Evolutionary conservation across 2,888 invertebrate species (phyloP).

Genomic region (Agonopterix heracliana): DNA sequence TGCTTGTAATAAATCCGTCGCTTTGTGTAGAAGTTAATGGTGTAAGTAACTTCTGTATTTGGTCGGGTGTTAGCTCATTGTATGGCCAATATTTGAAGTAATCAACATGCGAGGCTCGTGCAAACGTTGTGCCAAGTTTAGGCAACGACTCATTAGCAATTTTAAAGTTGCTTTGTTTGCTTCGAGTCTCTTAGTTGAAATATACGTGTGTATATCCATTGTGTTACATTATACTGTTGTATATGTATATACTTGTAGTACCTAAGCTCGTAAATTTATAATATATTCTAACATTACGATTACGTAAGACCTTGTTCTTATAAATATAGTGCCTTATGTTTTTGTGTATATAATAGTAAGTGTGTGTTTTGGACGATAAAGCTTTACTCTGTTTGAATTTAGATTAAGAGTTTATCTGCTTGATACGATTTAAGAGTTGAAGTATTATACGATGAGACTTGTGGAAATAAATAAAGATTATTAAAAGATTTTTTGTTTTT

Average conservation of each 20-base stretch:
- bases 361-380: background rate
- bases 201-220: conserved; percentile 35
- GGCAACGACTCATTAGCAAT: conserved; percentile 61
- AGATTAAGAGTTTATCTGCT: no score
- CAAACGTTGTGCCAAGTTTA: conserved; percentile 51
- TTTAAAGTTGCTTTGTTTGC: conserved; percentile 59
- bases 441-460: no score
- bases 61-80: conserved; percentile 22
- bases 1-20: conserved; percentile 1
- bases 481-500: no score
- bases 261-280: background rate
- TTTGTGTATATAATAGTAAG: background rate
- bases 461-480: no score
- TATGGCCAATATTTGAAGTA: conserved; percentile 33
- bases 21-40: background rate
- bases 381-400: no score
- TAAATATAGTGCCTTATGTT: background rate
- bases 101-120: conserved; percentile 51
- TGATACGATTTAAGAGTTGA: no score
- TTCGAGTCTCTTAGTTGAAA: conserved; percentile 25
- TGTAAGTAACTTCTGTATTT: conserved; percentile 14
- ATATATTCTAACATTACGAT: background rate
- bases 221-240: conserved; percentile 12
- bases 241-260: background rate
- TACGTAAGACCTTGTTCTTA: conserved; percentile 3